Conservation (phyloP, 2,113 vertebrate species). For the Oreochromis aureus region DNA sequence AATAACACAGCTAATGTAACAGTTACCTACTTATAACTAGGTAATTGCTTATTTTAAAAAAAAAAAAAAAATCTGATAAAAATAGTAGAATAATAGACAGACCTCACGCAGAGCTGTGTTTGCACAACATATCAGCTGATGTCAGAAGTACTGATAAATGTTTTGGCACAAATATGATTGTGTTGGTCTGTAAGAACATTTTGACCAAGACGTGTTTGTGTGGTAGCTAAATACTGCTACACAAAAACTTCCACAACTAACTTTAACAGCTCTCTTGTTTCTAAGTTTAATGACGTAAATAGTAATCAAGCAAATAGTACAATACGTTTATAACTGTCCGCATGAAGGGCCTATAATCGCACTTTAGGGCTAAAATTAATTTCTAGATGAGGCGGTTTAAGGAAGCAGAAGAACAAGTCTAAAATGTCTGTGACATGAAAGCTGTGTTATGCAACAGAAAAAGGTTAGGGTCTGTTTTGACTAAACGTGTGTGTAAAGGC, state of each 20-base stretch:
- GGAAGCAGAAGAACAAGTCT: background rate
- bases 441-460: background rate
- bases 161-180: background rate
- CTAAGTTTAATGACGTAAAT: background rate
- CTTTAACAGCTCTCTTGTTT: background rate
- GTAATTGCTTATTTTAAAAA: background rate
- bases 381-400: background rate
- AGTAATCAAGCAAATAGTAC: background rate
- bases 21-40: background rate
- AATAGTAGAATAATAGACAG: background rate
- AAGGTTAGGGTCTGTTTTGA: rapidly evolving
- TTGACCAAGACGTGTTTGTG: background rate
- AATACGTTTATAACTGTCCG: background rate
- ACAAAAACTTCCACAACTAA: background rate
- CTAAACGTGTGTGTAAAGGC: background rate
- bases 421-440: background rate
- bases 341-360: background rate
- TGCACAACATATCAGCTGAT: background rate
- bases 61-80: background rate
- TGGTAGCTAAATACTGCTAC: background rate
- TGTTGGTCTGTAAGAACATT: background rate
- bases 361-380: background rate
- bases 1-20: background rate
- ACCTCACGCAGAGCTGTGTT: background rate
- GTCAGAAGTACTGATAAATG: background rate